These are phyloP conservation scores for Iphiclides podalirius DNA, from an alignment of 2,888 invertebrate genomes.

Conservation along the genomic window DNA sequence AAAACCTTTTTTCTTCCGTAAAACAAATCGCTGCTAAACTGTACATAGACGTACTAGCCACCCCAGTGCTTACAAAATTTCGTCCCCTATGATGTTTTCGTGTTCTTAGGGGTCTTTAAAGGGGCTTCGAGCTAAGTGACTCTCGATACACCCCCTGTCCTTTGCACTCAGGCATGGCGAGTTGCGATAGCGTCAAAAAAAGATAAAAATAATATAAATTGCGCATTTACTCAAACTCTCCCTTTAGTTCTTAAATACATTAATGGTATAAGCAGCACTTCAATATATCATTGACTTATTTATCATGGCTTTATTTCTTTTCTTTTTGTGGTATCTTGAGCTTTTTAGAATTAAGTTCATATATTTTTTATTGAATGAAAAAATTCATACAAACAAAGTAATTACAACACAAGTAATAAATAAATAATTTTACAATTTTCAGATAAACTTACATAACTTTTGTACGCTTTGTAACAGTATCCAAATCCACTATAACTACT, in stretches of 20 bases:
- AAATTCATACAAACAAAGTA: too few species aligned
- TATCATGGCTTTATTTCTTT: too few species aligned
- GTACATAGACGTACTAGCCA: constrained; percentile 29
- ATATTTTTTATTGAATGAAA: too few species aligned
- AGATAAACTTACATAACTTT: too few species aligned
- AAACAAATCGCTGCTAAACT: constrained; percentile 35
- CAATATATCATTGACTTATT: too few species aligned
- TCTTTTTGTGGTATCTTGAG: too few species aligned
- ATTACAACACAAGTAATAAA: too few species aligned
- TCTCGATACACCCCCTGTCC: constrained; percentile 71
- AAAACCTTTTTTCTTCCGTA: constrained; percentile 3
- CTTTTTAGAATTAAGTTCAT: too few species aligned
- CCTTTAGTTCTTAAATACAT: constrained; percentile 37
- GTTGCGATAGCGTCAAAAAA: constrained; percentile 78
- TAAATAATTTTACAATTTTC: too few species aligned
- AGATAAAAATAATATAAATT: constrained; percentile 79
- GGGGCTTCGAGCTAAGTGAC: constrained; percentile 62
- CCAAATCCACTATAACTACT: too few species aligned
- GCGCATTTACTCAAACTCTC: constrained; percentile 51
- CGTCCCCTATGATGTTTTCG: constrained; percentile 37
- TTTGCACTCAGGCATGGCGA: constrained; percentile 62
- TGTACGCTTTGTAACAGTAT: too few species aligned
- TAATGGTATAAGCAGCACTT: too few species aligned
- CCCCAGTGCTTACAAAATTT: constrained; percentile 17
- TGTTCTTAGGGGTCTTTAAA: constrained; percentile 62